Evolutionary conservation across 2,888 invertebrate species (phyloP).

Genomic region (Petrolisthes cinctipes): DNA sequence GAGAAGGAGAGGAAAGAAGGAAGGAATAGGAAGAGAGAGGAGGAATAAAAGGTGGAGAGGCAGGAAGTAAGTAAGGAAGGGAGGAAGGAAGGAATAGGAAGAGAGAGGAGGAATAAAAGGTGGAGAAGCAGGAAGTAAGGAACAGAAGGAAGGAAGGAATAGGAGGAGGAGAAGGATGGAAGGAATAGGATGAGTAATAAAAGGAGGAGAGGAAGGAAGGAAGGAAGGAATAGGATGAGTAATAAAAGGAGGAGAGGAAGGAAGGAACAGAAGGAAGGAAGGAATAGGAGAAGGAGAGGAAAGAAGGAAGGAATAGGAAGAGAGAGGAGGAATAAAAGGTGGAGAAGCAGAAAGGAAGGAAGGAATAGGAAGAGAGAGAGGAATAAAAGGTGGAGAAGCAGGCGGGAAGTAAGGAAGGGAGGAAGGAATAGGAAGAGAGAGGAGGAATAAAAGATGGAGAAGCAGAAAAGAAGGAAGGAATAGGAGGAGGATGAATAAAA

Average conservation of each 20-base stretch:
- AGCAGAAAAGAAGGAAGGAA: not conserved
- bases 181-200: not conserved
- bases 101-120: not conserved
- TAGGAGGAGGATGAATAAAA: too few relatives aligned
- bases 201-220: not conserved
- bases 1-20: not conserved
- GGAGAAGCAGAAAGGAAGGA: not conserved
- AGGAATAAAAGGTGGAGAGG: not conserved
- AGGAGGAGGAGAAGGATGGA: not conserved
- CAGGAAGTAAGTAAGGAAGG: too few relatives aligned
- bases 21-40: not conserved
- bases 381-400: not conserved
- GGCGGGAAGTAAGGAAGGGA: not conserved
- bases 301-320: not conserved
- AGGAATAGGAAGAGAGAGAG: not conserved
- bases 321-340: constrained; percentile 9
- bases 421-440: not conserved
- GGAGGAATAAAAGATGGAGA: not conserved
- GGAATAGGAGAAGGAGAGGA: too few relatives aligned
- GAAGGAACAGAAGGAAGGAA: too few relatives aligned
- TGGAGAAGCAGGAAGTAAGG: not conserved
- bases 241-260: not conserved
- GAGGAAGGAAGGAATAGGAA: not conserved
- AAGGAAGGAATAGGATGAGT: not conserved
- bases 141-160: not conserved